These are phyloP conservation scores for Cichlasoma orientale DNA, from an alignment of 2,797 vertebrate species.

Conservation along the genomic window DNA sequence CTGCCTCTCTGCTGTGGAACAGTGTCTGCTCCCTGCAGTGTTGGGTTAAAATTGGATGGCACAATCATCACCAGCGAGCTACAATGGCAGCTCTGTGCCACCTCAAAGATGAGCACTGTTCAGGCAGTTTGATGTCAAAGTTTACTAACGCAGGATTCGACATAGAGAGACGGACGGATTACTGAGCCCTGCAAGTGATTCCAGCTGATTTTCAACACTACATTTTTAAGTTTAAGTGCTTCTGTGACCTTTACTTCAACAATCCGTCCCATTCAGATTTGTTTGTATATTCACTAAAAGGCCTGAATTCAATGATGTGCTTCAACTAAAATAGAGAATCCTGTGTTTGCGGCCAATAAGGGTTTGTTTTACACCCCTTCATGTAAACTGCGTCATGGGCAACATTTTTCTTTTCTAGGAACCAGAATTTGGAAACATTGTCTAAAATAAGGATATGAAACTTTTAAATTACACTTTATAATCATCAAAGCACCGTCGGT, in stretches of 20 bases:
- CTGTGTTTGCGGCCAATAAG: neutral
- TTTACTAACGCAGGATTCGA: neutral
- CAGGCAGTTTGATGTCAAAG: neutral
- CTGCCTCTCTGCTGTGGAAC: neutral
- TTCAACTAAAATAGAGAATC: neutral
- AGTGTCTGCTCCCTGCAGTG: neutral
- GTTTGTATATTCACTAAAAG: neutral
- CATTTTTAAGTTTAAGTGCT: neutral
- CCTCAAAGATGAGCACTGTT: neutral
- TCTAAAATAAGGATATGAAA: neutral
- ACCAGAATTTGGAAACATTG: rapidly evolving
- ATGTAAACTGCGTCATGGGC: neutral
- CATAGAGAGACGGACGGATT: neutral
- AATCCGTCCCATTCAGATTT: neutral
- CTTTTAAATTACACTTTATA: neutral
- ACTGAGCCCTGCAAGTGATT: neutral
- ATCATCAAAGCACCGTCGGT: rapidly evolving
- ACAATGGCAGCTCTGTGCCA: neutral
- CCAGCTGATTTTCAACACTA: neutral
- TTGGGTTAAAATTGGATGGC: rapidly evolving
- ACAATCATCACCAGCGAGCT: neutral
- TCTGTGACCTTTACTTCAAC: neutral
- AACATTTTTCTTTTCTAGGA: neutral
- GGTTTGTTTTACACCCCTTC: neutral
- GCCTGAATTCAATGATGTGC: neutral